Percentiles rank a stretch among this genome's conserved stretches.
Conservation (phyloP, 2,113 vertebrate genomes). For the Dicerorhinus sumatrensis region DNA sequence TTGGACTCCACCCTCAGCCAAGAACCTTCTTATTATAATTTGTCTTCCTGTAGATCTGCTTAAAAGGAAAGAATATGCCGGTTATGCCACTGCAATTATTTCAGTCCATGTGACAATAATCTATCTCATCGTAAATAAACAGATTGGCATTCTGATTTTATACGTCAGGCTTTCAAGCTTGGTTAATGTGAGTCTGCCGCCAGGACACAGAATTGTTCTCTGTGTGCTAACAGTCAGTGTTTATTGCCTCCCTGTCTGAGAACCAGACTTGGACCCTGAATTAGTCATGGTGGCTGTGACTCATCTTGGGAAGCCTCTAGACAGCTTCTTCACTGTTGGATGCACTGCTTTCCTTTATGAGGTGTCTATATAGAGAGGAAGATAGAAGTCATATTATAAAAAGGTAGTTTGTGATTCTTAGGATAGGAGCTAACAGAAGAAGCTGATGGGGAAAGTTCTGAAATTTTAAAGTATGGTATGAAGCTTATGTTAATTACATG, state of each 20-base stretch:
- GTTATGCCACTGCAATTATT: background rate
- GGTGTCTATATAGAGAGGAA: constrained; percentile 13
- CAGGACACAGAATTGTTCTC: constrained; percentile 10
- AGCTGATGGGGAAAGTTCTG: background rate
- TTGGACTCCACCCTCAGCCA: background rate
- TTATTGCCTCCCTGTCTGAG: background rate
- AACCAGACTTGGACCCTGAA: background rate
- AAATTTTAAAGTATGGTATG: background rate
- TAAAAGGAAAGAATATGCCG: background rate
- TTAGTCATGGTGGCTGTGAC: background rate
- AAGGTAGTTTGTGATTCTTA: background rate
- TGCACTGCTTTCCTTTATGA: background rate
- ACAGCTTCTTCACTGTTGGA: background rate
- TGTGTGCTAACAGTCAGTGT: background rate
- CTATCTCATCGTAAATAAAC: background rate
- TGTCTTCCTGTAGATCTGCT: background rate
- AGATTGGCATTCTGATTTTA: constrained; percentile 45
- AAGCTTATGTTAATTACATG: background rate
- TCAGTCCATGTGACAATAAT: background rate
- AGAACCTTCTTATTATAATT: background rate
- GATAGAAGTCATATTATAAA: background rate
- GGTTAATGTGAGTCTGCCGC: background rate
- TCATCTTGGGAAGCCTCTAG: background rate
- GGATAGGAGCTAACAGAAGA: background rate
- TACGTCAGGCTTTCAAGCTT: background rate